A percentile compares a stretch with the other conserved stretches of the same genome.
These are phyloP conservation scores for Melanostoma scalare DNA, from an alignment of 2,888 invertebrate species.

Conservation along the genomic window DNA sequence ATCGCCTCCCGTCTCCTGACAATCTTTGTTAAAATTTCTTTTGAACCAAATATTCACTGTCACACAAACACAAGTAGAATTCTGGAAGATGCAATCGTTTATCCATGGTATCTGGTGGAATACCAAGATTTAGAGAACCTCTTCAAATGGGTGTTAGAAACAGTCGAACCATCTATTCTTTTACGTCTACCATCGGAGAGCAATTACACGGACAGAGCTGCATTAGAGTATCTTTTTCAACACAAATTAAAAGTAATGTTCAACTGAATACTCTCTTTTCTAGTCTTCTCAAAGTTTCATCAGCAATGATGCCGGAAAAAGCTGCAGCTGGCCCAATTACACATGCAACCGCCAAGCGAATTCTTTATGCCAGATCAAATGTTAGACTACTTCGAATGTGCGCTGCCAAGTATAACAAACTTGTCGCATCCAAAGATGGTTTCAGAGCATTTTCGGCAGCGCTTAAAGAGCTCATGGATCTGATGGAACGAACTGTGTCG, in stretches of 20 bases:
- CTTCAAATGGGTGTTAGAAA: slow-evolving; percentile 89
- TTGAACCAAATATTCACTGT: slow-evolving; percentile 88
- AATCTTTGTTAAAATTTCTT: slow-evolving; percentile 88
- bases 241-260: slow-evolving; percentile 19
- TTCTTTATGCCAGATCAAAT: slow-evolving; percentile 80
- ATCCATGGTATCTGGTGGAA: slow-evolving; percentile 87
- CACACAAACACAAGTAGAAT: slow-evolving; percentile 81
- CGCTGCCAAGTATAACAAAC: slow-evolving; percentile 79
- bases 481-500: slow-evolving; percentile 76
- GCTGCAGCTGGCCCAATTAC: slow-evolving; percentile 67
- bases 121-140: slow-evolving; percentile 85
- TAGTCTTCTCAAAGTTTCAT: slow-evolving; percentile 78
- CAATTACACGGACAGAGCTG: slow-evolving; percentile 84
- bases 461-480: slow-evolving; percentile 77
- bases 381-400: slow-evolving; percentile 79
- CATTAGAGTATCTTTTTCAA: slow-evolving; percentile 83
- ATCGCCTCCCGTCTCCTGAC: slow-evolving; percentile 86
- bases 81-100: slow-evolving; percentile 85
- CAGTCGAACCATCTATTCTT: slow-evolving; percentile 87
- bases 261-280: slow-evolving; percentile 40
- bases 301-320: slow-evolving; percentile 78
- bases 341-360: slow-evolving; percentile 79
- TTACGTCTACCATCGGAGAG: slow-evolving; percentile 83
- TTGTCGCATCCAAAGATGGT: slow-evolving; percentile 79
- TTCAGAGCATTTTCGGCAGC: slow-evolving; percentile 76